Evolutionary conservation across 1,140 invertebrate genomes (phyloP), one percentile per base, ranked within the genome.

Genomic region (Pseudachorutes palmiensis): DNA sequence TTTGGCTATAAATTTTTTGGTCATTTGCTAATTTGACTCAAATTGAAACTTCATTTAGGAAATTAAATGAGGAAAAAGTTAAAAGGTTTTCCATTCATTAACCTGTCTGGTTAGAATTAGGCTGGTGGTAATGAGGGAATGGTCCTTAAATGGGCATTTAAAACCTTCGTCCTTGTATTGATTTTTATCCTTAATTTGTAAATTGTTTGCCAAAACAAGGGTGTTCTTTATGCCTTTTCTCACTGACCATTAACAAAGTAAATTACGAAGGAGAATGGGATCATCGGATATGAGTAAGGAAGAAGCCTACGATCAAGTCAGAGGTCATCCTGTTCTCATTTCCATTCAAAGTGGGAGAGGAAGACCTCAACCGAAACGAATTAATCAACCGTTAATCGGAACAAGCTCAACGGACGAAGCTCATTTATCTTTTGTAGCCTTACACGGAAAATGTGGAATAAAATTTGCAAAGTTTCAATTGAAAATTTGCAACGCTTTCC

Each of bases 331-430:
- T 55, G 51, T 24, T 22, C 51, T 55, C 12, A 26, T 16, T 55
- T 19, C 51, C 51, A 55, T 19, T 55, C 24, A 55, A 55, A 14
- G 51, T 26, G 5, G 5, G 12, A 5, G 9, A 55, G 24, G 24
- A 5, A 55, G 51, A 55, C 51, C 24, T 55, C 51, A 55, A 55
- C 9, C 51, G 51, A 55, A 55, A 55, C 51, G 24, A 55, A 55
- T 55, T 12, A 55, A 55, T 55, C 51, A 55, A 55, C 51, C 51
- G 51, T 55, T 55, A 55, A 55, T 55, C 51, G 12, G 24, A 55
- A 55, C 51, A 55, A 12, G 51, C 51, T 16, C 24, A 14, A 9
- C 24, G 14, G 24, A 55, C 12, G 24, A 55, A 19, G 5, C 5
- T 24, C 24, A 55, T 14, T 55, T 14, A 55, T 14, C 3, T 14